Conservation (phyloP, 2,888 invertebrate genomes). For the Branchipolynoe longqiensis region DNA sequence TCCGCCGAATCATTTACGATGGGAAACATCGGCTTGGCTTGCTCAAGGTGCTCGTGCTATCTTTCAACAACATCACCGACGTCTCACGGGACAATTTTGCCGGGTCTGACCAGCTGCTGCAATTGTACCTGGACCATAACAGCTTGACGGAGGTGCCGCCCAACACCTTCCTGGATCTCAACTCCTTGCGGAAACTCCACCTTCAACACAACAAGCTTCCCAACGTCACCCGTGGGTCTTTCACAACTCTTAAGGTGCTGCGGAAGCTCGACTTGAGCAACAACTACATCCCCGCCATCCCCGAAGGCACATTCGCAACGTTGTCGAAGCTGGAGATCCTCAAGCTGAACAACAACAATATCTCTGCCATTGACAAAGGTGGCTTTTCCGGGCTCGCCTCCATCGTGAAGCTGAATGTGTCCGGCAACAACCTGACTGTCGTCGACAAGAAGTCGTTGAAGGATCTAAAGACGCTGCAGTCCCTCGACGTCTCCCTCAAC, state of each 20-base stretch:
- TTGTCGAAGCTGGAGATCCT: not conserved
- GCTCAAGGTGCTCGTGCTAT: slow-evolving; percentile 11
- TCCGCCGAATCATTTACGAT: not conserved
- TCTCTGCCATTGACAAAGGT: not conserved
- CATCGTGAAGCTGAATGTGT: slow-evolving; percentile 7
- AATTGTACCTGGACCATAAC: not conserved
- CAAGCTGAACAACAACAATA: slow-evolving; percentile 30
- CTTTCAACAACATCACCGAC: slow-evolving; percentile 7
- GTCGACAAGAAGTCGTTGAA: not conserved
- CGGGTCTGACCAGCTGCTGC: not conserved
- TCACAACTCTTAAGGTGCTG: not conserved
- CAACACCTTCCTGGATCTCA: slow-evolving; percentile 24
- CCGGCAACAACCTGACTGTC: slow-evolving; percentile 25
- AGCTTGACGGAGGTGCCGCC: not conserved
- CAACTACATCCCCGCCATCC: not conserved
- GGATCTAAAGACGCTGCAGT: not conserved
- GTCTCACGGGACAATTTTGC: not conserved
- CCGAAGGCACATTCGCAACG: not conserved
- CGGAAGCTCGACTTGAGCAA: slow-evolving; percentile 7
- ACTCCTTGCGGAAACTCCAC: not conserved
- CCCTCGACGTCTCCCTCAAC: slow-evolving; percentile 10
- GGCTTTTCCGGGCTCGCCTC: slow-evolving; percentile 28
- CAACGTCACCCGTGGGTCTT: slow-evolving; percentile 1
- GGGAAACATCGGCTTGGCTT: not conserved
- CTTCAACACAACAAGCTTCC: slow-evolving; percentile 14